Evolutionary conservation across 2,113 vertebrate genomes (phyloP), one percentile per base, ranked within the genome.

Genomic region (Glaucomys volans): DNA sequence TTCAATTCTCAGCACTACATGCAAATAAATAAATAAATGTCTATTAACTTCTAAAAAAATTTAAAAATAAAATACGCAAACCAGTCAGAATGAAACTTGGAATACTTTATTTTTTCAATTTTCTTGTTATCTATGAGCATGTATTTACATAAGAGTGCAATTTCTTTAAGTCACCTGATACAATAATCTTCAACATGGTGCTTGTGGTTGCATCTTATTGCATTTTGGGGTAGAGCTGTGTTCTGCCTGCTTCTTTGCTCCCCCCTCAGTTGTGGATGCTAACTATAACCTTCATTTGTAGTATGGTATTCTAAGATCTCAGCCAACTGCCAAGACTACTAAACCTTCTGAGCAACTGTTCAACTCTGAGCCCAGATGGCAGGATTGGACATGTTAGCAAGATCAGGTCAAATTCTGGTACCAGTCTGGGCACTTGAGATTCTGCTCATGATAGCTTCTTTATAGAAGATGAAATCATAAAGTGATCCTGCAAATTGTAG

Each of bases 321-420:
- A 87, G 62, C 14, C 32, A 20, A 42, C 20, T 16, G 7, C 91
- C 47, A 3, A 72, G 69, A 72, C 14, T 50, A 16, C 30, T 44
- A 83, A 87, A 11, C 2, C 42, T 71, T 94, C 62, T 92, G 42
- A 97, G 40, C 62, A 87, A 80, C 18, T 75, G 16, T 44, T 74
- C 7, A 4, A 50, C 44, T 40, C 76, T 66, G n/a, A 96, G 40
- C 37, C 54, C 67, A 91, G 50, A 77, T 8, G 8, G 37, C 26
- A 75, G 17, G 30, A 13, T 32, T 79, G 86, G 80, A 59, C 42
- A 87, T 47, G 32, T 67, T 32, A 81, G 59, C 76, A 16, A 32
- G 75, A 67, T 66, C 26, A 59, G 57, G 5, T 77, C 75, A 72
- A 44, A 92, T 74, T 64, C 67, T 81, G 50, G 42, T 71, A 26